Evolutionary conservation across 1,140 invertebrate species (phyloP).

Genomic region (Globodera rostochiensis): DNA sequence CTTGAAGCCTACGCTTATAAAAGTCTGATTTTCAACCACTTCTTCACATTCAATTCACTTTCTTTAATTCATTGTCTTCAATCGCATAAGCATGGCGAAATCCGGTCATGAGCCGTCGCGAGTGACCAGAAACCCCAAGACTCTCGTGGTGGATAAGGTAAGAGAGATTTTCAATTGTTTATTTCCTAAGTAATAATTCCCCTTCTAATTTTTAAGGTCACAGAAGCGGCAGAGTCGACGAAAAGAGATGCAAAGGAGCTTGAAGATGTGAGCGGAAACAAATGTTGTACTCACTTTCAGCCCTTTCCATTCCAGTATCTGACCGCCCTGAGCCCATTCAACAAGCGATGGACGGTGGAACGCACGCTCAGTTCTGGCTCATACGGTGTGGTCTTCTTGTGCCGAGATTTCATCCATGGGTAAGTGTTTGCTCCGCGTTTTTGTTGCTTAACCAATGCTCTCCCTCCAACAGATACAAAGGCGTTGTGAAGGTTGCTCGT

Average conservation of each 20-base stretch:
- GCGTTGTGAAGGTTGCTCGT: slow-evolving; percentile 17
- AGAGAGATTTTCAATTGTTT: background rate
- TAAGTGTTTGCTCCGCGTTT: background rate
- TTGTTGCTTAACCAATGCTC: slow-evolving; percentile 18
- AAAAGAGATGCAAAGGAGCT: background rate
- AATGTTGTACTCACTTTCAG: background rate
- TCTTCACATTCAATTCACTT: too few species aligned
- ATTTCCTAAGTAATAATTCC: background rate
- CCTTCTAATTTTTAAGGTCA: background rate
- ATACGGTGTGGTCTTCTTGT: slow-evolving; percentile 51
- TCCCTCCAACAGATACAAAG: background rate
- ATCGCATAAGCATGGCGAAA: too few species aligned
- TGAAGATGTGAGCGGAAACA: background rate
- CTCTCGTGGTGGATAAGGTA: background rate
- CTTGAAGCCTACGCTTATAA: too few species aligned
- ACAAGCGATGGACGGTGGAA: slow-evolving; percentile 42
- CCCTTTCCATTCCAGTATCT: slow-evolving; percentile 12
- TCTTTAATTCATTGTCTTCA: too few species aligned
- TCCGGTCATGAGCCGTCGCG: background rate
- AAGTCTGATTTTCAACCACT: too few species aligned
- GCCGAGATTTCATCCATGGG: slow-evolving; percentile 34
- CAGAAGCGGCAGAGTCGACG: background rate
- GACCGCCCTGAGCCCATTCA: slow-evolving; percentile 32
- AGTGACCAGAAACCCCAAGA: background rate
- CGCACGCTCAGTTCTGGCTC: slow-evolving; percentile 47